Base-by-base conservation (phyloP, 2,797 vertebrate species). In the Urocyon cinereoargenteus region DNA sequence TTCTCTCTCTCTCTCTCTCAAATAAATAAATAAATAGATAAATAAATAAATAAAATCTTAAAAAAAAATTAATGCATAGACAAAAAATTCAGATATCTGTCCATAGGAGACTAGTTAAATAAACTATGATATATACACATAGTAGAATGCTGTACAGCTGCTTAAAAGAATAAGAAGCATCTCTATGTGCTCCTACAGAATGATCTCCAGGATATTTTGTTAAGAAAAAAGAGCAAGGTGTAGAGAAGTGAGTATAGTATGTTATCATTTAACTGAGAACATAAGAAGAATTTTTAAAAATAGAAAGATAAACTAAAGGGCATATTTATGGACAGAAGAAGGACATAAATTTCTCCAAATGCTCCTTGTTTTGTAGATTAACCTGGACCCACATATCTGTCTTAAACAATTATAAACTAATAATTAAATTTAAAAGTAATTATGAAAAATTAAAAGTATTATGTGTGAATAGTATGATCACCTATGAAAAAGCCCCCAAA, bases 401-500 rank as follows among this genome's bases (percentile, higher is more conserved):
- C 77, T 94, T 59, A 86, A 96, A 55, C 45, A 83, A 96, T 61
- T 51, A 85, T 72, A 62, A 89, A 85, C 34, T 18, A 40, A 72
- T 92, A 86, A 79, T 59, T 94, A 82, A 83, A 28, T 73, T 59
- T 77, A 77, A 92, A 92, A 83, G 21, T 31, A 86, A 75, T 94
- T 92, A 34, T 90, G 31, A 78, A 91, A 91, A 93, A 68, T 11
- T 92, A 26, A 85, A 93, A 82, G 4, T 14, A 84, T 94, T 31
- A 86, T 82, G 70, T 62, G 28, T 53, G 64, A 86, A 57, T 59
- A 59, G 21, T 57, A 82, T 77, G 18, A 77, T 82, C 53, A 57
- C 18, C 26, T 51, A 12, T n/a, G 49, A 31, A 61, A 78, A 77
- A 64, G 11, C 0, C 26, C 5, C n/a, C 64, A 57, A 53, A 70